Conservation (phyloP, 2,797 vertebrate genomes). For the Mus minutoides region DNA sequence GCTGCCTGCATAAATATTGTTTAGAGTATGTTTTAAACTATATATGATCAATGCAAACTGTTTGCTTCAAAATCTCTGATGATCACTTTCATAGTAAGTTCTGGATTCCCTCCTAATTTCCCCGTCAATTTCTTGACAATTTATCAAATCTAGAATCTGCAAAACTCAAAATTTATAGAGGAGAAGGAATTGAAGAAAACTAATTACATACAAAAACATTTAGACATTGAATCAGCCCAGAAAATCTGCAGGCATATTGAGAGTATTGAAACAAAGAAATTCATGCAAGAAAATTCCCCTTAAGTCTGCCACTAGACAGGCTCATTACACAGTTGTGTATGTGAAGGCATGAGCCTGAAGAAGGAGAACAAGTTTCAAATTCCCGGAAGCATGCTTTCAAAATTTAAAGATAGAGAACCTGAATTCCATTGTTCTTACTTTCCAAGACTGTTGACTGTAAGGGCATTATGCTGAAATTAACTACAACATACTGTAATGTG, state of each 20-base stretch:
- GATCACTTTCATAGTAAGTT: constrained; percentile 29
- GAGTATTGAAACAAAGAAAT: neutral
- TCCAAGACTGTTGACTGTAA: neutral
- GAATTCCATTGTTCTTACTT: neutral
- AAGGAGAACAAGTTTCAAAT: neutral
- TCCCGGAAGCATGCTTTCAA: neutral
- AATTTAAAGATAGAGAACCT: neutral
- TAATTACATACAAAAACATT: neutral
- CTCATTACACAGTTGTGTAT: neutral
- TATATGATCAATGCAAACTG: neutral
- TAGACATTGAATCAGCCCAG: neutral
- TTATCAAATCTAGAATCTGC: neutral
- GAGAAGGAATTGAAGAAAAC: neutral
- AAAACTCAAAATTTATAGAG: constrained; percentile 3
- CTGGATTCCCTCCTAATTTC: constrained; percentile 39
- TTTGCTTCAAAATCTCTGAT: neutral
- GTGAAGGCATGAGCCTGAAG: neutral
- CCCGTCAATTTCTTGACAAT: constrained; percentile 44
- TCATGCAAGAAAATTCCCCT: neutral
- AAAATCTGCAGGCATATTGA: neutral
- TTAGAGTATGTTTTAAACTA: constrained; percentile 67
- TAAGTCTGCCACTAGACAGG: neutral
- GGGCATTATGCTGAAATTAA: neutral
- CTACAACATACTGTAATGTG: neutral
- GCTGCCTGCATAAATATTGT: constrained; percentile 56